phyloP scores from a whole-genome alignment of 2,113 vertebrate species.

The Ahaetulla prasina region DNA sequence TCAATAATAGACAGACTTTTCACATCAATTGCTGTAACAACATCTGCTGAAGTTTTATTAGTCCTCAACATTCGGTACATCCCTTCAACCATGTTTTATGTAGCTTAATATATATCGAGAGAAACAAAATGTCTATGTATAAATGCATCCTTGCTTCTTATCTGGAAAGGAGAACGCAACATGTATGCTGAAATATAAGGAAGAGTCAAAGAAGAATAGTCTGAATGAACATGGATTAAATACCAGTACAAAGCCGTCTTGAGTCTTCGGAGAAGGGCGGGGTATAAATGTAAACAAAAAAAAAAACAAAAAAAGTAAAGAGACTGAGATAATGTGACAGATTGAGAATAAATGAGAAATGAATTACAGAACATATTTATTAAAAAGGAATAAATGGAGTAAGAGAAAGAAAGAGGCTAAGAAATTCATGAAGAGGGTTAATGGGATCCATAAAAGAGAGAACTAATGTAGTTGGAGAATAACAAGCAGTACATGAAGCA shows the following conservation, averaged over 20 bases:
- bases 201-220: not conserved
- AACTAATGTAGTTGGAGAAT: not conserved
- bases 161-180: not conserved
- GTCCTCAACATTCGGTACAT: not conserved
- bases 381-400: not conserved
- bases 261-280: too few species aligned
- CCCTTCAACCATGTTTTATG: not conserved
- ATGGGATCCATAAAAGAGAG: not conserved
- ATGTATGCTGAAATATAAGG: not conserved
- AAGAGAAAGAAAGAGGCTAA: not conserved
- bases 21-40: not conserved
- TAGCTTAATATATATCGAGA: not conserved
- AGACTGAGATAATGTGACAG: not conserved
- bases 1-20: not conserved
- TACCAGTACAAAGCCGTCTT: not conserved
- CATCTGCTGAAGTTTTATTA: not conserved
- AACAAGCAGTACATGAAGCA: not conserved
- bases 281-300: too few species aligned
- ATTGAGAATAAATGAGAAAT: not conserved
- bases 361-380: not conserved
- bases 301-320: too few species aligned
- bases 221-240: not conserved
- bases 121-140: not conserved
- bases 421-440: not conserved
- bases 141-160: not conserved